phyloP scores from a whole-genome alignment of 1,140 invertebrate genomes.

The Pteromalus puparum region DNA sequence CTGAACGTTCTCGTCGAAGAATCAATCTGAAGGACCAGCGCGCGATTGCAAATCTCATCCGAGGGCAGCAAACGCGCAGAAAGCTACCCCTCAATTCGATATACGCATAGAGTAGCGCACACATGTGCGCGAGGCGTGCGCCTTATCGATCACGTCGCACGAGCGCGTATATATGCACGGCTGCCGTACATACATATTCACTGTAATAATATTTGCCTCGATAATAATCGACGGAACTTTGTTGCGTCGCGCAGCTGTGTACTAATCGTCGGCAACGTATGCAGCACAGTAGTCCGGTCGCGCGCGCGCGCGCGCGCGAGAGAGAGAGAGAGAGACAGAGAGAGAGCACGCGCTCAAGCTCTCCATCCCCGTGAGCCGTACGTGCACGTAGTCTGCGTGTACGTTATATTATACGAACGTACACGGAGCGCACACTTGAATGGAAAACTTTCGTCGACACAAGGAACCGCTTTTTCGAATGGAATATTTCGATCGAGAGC shows the following conservation, averaged over 20 bases:
- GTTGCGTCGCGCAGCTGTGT: slow-evolving; percentile 33
- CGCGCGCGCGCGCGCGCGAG: background rate
- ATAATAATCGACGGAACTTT: slow-evolving; percentile 36
- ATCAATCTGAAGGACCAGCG: background rate
- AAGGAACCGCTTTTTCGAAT: background rate
- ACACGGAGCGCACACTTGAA: background rate
- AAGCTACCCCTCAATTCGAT: background rate
- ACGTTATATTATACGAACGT: background rate
- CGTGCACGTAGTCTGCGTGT: too few species aligned
- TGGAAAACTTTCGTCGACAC: background rate
- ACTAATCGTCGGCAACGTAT: background rate
- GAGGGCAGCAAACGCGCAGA: background rate
- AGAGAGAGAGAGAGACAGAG: background rate
- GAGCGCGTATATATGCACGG: too few species aligned
- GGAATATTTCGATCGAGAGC: background rate
- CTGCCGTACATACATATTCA: background rate
- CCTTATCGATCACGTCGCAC: slow-evolving; percentile 32
- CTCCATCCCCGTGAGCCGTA: background rate
- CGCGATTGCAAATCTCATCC: slow-evolving; percentile 21
- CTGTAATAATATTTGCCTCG: slow-evolving; percentile 42
- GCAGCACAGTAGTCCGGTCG: background rate
- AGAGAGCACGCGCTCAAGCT: background rate
- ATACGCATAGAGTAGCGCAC: background rate
- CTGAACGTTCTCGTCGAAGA: background rate
- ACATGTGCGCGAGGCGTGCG: background rate